phyloP scores from a whole-genome alignment of 2,888 invertebrate species.

The Caenorhabditis panamensis region DNA sequence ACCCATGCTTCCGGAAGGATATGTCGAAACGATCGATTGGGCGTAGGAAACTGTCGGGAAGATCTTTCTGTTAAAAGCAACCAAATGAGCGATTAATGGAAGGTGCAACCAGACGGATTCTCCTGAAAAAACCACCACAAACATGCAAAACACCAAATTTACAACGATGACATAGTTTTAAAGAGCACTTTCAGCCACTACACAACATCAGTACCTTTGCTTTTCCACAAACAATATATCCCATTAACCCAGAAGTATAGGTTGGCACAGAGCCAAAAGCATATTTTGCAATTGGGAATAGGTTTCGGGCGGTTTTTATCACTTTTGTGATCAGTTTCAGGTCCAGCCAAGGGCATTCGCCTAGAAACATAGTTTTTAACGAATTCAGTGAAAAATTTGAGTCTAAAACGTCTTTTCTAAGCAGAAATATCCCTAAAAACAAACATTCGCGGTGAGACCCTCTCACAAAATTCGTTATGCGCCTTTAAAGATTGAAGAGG shows the following conservation, averaged over 20 bases:
- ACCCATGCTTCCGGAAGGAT: slow-evolving; percentile 97
- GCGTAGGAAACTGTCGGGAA: slow-evolving; percentile 90
- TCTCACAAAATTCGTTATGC: background rate
- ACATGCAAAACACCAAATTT: slow-evolving; percentile 15
- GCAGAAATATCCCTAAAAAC: too few relatives aligned
- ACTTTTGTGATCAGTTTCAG: slow-evolving; percentile 88
- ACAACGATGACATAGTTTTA: background rate
- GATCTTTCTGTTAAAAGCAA: slow-evolving; percentile 87
- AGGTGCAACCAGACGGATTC: slow-evolving; percentile 88
- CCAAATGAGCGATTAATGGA: slow-evolving; percentile 87
- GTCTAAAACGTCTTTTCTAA: too few relatives aligned
- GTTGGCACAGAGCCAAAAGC: slow-evolving; percentile 91
- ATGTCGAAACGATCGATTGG: slow-evolving; percentile 91
- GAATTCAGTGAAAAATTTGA: too few relatives aligned
- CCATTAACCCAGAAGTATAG: slow-evolving; percentile 96
- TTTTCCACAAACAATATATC: slow-evolving; percentile 91
- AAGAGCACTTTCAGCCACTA: background rate
- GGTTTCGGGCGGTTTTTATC: slow-evolving; percentile 82
- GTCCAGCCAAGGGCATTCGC: slow-evolving; percentile 88
- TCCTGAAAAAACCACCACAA: slow-evolving; percentile 82
- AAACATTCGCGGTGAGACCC: background rate
- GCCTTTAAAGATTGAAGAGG: too few relatives aligned
- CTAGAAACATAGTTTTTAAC: slow-evolving; percentile 81
- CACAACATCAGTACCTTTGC: slow-evolving; percentile 82
- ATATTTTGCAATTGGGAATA: slow-evolving; percentile 89